A percentile compares a stretch with the other conserved stretches of the same genome.
Conservation (phyloP, 2,888 invertebrate species). For the Nephrotoma guestfalica region DNA sequence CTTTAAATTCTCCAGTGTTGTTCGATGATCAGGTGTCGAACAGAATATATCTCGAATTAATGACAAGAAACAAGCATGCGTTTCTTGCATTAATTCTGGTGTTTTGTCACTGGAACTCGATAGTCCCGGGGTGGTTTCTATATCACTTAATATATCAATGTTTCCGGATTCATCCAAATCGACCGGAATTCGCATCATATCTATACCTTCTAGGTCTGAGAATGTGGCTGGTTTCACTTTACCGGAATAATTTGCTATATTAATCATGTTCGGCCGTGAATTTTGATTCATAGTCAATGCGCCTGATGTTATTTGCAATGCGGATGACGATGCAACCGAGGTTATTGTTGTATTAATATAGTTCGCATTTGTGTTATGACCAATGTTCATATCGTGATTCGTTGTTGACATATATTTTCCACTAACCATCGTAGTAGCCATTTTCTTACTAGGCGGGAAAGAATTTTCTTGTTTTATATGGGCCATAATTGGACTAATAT, state of each 20-base stretch:
- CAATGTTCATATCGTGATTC: background rate
- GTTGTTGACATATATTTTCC: background rate
- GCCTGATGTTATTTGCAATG: background rate
- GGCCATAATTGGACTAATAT: constrained; percentile 1
- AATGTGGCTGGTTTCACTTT: constrained; percentile 28
- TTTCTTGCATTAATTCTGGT: constrained; percentile 58
- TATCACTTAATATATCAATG: constrained; percentile 36
- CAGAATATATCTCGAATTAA: constrained; percentile 77
- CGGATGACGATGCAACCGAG: background rate
- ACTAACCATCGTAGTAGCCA: background rate
- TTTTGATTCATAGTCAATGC: background rate
- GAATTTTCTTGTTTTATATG: background rate
- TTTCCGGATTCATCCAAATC: constrained; percentile 49
- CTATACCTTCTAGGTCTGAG: constrained; percentile 44
- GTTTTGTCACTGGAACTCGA: background rate
- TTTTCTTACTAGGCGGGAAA: background rate
- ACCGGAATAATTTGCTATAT: constrained; percentile 8
- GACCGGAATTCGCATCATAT: constrained; percentile 65
- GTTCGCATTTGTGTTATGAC: background rate
- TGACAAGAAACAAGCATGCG: constrained; percentile 75
- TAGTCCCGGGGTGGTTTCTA: constrained; percentile 24
- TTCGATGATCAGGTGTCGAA: constrained; percentile 69
- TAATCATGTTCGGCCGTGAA: background rate
- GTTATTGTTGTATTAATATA: background rate
- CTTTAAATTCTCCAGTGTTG: constrained; percentile 61